phyloP scores from a whole-genome alignment of 2,113 vertebrate species.

The Dicaeum eximium region DNA sequence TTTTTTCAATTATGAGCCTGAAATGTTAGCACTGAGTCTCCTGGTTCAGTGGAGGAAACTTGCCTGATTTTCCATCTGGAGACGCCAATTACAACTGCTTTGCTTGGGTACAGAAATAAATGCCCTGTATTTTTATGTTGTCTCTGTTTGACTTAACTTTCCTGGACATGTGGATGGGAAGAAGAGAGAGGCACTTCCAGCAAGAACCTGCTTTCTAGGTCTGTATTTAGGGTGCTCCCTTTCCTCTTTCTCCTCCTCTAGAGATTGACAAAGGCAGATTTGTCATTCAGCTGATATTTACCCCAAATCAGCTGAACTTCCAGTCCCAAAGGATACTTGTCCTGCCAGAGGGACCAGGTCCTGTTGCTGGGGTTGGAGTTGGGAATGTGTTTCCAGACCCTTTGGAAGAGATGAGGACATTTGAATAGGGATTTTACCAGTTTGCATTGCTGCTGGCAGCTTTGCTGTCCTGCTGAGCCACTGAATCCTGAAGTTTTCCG shows the following conservation, averaged over 20 bases:
- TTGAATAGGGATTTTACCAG: background rate
- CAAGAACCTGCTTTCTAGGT: background rate
- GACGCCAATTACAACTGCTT: fast-evolving
- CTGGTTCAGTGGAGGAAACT: background rate
- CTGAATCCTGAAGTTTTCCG: background rate
- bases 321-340: background rate
- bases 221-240: background rate
- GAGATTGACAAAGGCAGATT: background rate
- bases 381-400: background rate
- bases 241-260: background rate
- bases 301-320: background rate
- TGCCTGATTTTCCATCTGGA: background rate
- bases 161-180: background rate
- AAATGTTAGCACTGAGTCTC: background rate
- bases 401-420: background rate
- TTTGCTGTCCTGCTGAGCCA: background rate
- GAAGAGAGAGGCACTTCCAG: background rate
- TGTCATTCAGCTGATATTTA: background rate
- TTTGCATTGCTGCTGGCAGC: background rate
- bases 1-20: background rate
- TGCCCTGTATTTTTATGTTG: background rate
- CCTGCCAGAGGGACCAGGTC: background rate
- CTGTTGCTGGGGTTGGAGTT: background rate
- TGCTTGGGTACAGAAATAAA: background rate
- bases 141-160: background rate